Conservation (phyloP, 2,888 invertebrate species). For the Ligdia adustata region DNA sequence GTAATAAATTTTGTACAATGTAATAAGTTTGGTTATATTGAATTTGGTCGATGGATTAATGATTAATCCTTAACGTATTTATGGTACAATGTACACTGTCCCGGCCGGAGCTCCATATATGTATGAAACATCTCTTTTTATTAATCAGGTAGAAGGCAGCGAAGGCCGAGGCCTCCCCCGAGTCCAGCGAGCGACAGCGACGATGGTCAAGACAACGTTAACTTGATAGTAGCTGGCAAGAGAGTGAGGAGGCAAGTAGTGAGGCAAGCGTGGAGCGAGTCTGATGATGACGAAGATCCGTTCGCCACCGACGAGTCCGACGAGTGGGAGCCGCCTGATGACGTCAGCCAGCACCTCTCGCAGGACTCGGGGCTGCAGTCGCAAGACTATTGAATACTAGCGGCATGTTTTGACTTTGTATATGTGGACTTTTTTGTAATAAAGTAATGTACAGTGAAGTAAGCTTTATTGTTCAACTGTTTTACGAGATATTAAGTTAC, state of each 20-base stretch:
- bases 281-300: slow-evolving; percentile 70
- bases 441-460: too few species aligned
- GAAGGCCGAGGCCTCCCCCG: slow-evolving; percentile 4
- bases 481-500: too few species aligned
- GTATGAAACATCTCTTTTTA: slow-evolving; percentile 3
- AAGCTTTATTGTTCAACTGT: too few species aligned
- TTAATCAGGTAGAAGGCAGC: slow-evolving; percentile 19
- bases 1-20: too few species aligned
- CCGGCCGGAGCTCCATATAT: background rate
- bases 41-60: too few species aligned
- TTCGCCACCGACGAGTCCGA: slow-evolving; percentile 76
- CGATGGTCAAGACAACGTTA: slow-evolving; percentile 36
- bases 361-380: slow-evolving; percentile 64
- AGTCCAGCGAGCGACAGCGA: slow-evolving; percentile 19
- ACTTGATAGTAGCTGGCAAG: slow-evolving; percentile 55
- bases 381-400: slow-evolving; percentile 89
- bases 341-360: slow-evolving; percentile 85
- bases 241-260: slow-evolving; percentile 52
- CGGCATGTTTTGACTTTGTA: too few species aligned
- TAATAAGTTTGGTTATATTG: too few species aligned
- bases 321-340: slow-evolving; percentile 72
- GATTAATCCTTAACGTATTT: too few species aligned
- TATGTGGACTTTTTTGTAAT: too few species aligned
- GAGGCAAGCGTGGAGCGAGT: slow-evolving; percentile 45
- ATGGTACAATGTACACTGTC: too few species aligned